Percentiles rank a stretch among this genome's conserved stretches.
phyloP scores from a whole-genome alignment of 2,797 vertebrate genomes.

The Linurgus olivaceus region DNA sequence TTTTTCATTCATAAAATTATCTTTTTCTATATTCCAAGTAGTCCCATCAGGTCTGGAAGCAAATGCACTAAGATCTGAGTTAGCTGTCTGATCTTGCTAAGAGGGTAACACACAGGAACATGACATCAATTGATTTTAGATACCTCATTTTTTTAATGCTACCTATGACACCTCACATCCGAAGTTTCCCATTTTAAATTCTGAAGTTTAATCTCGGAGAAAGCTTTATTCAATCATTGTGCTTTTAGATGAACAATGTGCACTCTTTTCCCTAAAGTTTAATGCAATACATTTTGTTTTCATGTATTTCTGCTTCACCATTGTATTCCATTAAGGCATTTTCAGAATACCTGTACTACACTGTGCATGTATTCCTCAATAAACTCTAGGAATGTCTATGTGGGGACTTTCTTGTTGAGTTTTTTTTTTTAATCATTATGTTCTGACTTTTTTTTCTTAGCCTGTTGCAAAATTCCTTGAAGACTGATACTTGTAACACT shows the following conservation, averaged over 20 bases:
- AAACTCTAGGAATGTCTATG: not conserved
- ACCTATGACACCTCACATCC: not conserved
- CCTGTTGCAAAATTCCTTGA: not conserved
- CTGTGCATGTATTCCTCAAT: not conserved
- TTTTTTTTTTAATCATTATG: not conserved
- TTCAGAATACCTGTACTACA: not conserved
- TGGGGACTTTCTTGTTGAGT: not conserved
- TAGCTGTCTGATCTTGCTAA: not conserved
- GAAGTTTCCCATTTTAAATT: not conserved
- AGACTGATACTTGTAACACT: not conserved
- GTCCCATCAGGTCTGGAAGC: not conserved
- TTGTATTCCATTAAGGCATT: not conserved
- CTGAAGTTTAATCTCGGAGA: not conserved
- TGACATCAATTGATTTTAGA: constrained; percentile 3
- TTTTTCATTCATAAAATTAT: not conserved
- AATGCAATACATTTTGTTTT: not conserved
- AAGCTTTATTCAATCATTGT: not conserved
- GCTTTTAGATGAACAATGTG: not conserved
- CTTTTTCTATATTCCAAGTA: not conserved
- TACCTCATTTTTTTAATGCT: not conserved
- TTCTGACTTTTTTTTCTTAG: not conserved
- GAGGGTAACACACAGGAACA: not conserved
- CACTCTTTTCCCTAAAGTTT: not conserved
- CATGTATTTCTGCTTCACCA: not conserved
- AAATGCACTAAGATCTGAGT: not conserved